phyloP scores from a whole-genome alignment of 2,113 vertebrate genomes.

The Phylloscopus trochiloides region DNA sequence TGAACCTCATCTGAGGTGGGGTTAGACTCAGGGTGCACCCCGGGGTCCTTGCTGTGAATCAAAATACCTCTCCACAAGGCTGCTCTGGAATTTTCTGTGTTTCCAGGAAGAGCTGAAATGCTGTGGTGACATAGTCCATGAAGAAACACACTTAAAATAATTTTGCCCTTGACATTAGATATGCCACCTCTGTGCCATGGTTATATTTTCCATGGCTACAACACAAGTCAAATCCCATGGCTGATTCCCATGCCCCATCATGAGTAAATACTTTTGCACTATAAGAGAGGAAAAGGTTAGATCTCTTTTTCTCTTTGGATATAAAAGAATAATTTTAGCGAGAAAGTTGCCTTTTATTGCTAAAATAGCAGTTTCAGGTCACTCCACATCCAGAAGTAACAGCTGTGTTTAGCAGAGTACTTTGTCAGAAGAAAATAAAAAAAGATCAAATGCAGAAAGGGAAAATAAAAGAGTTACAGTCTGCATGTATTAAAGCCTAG shows the following conservation, averaged over 20 bases:
- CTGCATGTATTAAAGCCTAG: slow-evolving; percentile 16
- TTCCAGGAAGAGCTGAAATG: not conserved
- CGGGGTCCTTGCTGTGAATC: not conserved
- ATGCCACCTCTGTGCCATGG: not conserved
- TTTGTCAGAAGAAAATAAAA: slow-evolving; percentile 39
- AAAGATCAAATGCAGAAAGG: slow-evolving; percentile 1
- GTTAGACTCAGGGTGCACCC: not conserved
- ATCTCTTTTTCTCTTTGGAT: not conserved
- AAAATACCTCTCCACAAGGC: not conserved
- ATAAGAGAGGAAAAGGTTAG: not conserved
- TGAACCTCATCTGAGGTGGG: not conserved
- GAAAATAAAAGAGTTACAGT: slow-evolving; percentile 20
- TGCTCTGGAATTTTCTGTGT: not conserved
- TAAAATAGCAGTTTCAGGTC: not conserved
- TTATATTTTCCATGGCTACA: not conserved
- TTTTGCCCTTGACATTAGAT: not conserved
- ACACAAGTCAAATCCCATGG: not conserved
- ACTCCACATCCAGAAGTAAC: not conserved
- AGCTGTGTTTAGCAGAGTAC: slow-evolving; percentile 10
- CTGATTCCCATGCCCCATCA: not conserved
- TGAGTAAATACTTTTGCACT: not conserved
- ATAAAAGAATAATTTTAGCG: not conserved
- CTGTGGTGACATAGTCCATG: not conserved
- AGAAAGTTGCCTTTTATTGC: not conserved
- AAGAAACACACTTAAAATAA: not conserved